Percentiles rank a stretch among this genome's conserved stretches.
Conservation (phyloP, 2,888 invertebrate species). For the Pollenia amentaria region DNA sequence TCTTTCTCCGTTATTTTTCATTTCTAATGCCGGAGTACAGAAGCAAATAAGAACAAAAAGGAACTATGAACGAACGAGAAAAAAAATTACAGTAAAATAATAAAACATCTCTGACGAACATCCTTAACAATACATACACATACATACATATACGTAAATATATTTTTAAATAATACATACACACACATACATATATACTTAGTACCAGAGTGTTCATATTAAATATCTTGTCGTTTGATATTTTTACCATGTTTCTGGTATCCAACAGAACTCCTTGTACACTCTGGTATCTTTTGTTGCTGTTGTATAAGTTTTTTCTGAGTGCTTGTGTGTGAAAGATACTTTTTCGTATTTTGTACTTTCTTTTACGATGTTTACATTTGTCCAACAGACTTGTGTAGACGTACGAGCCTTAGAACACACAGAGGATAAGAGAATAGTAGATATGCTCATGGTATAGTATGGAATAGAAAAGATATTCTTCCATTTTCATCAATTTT, state of each 20-base stretch:
- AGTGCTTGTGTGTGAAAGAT: constrained; percentile 19
- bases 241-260: constrained; percentile 47
- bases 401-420: constrained; percentile 42
- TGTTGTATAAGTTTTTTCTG: constrained; percentile 8
- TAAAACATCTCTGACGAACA: constrained; percentile 61
- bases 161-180: background rate
- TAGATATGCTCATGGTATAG: constrained; percentile 1
- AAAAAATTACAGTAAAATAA: constrained; percentile 54
- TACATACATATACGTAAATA: background rate
- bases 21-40: constrained; percentile 52
- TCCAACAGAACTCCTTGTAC: constrained; percentile 62
- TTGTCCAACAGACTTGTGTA: constrained; percentile 59
- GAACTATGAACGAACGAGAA: constrained; percentile 36
- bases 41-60: constrained; percentile 47
- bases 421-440: constrained; percentile 24
- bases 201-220: constrained; percentile 55
- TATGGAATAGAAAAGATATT: constrained; percentile 60
- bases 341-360: constrained; percentile 42
- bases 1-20: constrained; percentile 51
- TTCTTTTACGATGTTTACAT: constrained; percentile 70
- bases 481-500: constrained; percentile 72
- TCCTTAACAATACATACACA: constrained; percentile 36
- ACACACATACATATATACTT: background rate
- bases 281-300: constrained; percentile 29
- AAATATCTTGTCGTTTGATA: constrained; percentile 62